These are phyloP conservation scores for Istiophorus platypterus DNA, from an alignment of 2,113 vertebrate species.

Conservation along the genomic window DNA sequence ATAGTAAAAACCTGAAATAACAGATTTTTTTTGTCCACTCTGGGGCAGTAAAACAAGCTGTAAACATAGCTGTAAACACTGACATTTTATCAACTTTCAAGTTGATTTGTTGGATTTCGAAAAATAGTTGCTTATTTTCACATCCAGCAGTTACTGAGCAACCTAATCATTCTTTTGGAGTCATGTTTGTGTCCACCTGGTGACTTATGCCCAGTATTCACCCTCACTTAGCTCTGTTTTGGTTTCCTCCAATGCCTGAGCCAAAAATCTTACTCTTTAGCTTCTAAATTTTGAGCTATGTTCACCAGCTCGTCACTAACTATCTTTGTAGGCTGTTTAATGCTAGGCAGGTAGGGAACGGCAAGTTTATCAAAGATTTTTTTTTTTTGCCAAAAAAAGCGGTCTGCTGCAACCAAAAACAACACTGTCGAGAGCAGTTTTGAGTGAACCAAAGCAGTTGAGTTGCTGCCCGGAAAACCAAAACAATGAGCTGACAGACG, in stretches of 20 bases:
- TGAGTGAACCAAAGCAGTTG: slow-evolving; percentile 19
- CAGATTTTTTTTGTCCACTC: not conserved
- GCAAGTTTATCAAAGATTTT: no score
- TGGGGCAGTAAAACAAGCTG: not conserved
- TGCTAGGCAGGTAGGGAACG: not conserved
- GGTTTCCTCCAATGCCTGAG: no score
- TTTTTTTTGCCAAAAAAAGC: no score
- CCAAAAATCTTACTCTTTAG: no score
- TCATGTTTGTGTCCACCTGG: no score
- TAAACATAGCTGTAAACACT: not conserved
- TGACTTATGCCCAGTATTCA: not conserved
- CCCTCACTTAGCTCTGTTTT: not conserved
- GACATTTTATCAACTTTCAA: not conserved
- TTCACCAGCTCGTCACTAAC: slow-evolving; percentile 9
- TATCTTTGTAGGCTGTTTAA: not conserved
- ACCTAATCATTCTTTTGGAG: not conserved
- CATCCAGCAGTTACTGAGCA: not conserved
- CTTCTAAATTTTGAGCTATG: not conserved
- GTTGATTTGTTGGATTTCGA: not conserved
- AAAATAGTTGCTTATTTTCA: not conserved
- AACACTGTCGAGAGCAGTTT: not conserved
- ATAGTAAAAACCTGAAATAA: not conserved
- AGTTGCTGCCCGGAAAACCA: slow-evolving; percentile 23
- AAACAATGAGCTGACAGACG: slow-evolving; percentile 14
- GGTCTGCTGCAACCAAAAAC: no score